Evolutionary conservation across 2,888 invertebrate genomes (phyloP).

Genomic region (Itoplectis maculator): DNA sequence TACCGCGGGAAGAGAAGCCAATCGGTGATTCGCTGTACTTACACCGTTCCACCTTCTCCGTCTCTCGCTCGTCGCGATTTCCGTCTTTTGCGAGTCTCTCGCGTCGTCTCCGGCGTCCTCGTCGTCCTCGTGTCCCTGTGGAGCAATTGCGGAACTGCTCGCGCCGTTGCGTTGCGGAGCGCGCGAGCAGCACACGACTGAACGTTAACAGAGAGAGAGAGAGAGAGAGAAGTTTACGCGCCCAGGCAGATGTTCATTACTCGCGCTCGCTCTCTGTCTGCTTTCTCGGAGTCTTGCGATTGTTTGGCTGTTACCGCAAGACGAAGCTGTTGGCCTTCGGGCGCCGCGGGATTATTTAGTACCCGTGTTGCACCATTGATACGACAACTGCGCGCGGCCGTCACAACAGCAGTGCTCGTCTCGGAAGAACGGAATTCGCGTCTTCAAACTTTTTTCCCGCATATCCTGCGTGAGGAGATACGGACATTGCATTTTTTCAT

Average conservation of each 20-base stretch:
- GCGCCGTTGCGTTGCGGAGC: too few relatives aligned
- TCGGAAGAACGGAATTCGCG: too few relatives aligned
- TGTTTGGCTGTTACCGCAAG: conserved; percentile 12
- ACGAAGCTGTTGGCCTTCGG: background rate
- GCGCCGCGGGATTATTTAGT: background rate
- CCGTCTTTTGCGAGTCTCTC: conserved; percentile 6
- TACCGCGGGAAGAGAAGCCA: background rate
- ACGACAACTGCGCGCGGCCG: background rate
- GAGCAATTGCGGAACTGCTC: conserved; percentile 38
- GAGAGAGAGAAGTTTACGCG: background rate
- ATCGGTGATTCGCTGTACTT: too few relatives aligned
- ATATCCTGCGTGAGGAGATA: too few relatives aligned
- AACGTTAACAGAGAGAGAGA: conserved; percentile 5
- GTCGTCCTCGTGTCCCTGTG: background rate
- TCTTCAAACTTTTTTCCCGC: too few relatives aligned
- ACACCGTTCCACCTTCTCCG: conserved; percentile 13
- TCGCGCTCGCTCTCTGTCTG: conserved; percentile 27
- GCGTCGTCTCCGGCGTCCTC: conserved; percentile 20
- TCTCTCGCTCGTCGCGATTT: conserved; percentile 22
- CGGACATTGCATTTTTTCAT: too few relatives aligned
- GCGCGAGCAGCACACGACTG: conserved; percentile 5
- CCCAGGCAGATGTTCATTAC: conserved; percentile 65
- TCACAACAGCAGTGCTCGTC: too few relatives aligned
- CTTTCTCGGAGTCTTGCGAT: conserved; percentile 39
- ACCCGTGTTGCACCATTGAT: background rate